Percentiles rank a stretch among this genome's conserved stretches.
Evolutionary conservation across 2,797 vertebrate genomes (phyloP).

Genomic region (Chloroceryle amazona): DNA sequence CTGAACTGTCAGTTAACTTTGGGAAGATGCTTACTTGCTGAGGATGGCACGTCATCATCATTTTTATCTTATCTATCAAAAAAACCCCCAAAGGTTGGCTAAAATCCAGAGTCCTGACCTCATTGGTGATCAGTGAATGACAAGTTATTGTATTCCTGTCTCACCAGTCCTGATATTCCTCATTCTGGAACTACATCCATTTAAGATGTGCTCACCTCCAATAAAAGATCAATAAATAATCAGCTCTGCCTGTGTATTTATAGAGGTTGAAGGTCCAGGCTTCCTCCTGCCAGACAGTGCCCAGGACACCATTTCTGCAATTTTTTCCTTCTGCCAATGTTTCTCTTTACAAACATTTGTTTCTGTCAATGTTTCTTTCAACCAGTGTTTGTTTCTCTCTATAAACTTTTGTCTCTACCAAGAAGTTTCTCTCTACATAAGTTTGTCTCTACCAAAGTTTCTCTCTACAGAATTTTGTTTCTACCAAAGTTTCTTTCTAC

Average conservation of each 20-base stretch:
- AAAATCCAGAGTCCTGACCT: background rate
- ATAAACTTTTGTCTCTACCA: too few species aligned
- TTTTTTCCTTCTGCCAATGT: background rate
- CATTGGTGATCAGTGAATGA: background rate
- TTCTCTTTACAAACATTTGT: too few species aligned
- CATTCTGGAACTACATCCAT: background rate
- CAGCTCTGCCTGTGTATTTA: background rate
- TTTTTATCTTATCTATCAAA: background rate
- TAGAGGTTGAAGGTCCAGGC: background rate
- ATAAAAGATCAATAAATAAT: background rate
- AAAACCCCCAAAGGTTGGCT: background rate
- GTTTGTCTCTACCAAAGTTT: background rate
- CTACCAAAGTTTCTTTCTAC: too few species aligned
- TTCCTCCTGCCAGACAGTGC: background rate
- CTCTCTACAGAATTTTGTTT: too few species aligned
- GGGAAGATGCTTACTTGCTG: fast-evolving
- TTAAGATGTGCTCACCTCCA: background rate
- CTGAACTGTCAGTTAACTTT: background rate
- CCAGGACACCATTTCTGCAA: background rate
- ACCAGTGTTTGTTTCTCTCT: too few species aligned
- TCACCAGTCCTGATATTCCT: background rate
- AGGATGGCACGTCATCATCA: background rate
- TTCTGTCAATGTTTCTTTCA: too few species aligned
- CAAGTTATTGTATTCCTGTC: background rate
- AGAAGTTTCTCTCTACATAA: background rate